These are phyloP conservation scores for Oedothorax gibbosus DNA, from an alignment of 1,140 invertebrate genomes.

Conservation along the genomic window DNA sequence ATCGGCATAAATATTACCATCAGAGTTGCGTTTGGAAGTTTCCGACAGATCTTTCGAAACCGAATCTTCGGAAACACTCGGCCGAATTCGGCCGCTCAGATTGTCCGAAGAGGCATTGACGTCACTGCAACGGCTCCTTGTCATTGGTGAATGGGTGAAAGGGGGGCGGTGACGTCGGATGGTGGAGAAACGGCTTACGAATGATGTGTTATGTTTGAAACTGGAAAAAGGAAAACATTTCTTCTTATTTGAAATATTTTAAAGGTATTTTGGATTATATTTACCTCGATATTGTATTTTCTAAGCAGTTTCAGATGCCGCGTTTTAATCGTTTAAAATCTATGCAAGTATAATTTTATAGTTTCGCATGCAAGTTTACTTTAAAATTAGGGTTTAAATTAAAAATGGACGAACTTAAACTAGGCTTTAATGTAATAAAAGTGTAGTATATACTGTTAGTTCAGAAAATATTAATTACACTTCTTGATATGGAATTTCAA, in stretches of 20 bases:
- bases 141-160: constrained; percentile 65
- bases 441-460: no score
- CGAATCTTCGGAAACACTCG: constrained; percentile 74
- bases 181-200: constrained; percentile 86
- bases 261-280: not conserved
- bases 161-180: constrained; percentile 83
- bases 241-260: not conserved
- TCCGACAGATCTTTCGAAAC: constrained; percentile 74
- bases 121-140: constrained; percentile 61
- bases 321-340: no score
- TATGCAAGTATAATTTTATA: no score
- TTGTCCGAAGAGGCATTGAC: constrained; percentile 53
- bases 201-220: constrained; percentile 91
- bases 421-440: no score
- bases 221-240: constrained; percentile 68
- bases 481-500: no score
- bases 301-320: no score
- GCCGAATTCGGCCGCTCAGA: constrained; percentile 44
- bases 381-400: no score
- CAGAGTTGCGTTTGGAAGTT: constrained; percentile 83
- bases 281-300: no score
- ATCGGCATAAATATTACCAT: constrained; percentile 68
- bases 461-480: no score
- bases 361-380: no score
- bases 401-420: no score